Evolutionary conservation across 1,140 invertebrate genomes (phyloP).

Genomic region (Euura lappo): DNA sequence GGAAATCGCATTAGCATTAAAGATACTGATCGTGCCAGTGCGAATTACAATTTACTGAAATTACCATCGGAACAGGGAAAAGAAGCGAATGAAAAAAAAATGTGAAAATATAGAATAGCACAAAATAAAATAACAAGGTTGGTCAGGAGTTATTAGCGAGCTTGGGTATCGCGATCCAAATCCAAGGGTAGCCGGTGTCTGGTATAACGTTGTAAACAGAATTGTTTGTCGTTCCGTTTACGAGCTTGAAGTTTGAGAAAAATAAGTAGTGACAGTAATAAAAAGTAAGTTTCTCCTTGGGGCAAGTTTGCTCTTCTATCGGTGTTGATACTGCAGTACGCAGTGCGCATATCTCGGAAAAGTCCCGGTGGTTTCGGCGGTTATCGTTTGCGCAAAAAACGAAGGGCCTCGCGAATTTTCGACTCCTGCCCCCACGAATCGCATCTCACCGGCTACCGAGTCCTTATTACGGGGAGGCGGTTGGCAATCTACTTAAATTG

Average conservation of each 20-base stretch:
- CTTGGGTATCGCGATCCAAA: background rate
- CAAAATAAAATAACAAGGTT: background rate
- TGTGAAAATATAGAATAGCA: too few relatives aligned
- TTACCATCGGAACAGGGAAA: background rate
- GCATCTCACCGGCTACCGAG: background rate
- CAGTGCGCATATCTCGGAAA: background rate
- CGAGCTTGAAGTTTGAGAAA: background rate
- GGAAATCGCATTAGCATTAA: too few relatives aligned
- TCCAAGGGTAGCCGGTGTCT: background rate
- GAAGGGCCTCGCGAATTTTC: background rate
- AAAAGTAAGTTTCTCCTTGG: background rate
- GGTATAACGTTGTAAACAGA: background rate
- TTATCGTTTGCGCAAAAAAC: background rate
- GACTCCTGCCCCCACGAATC: background rate
- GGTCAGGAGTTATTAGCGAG: background rate
- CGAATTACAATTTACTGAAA: background rate
- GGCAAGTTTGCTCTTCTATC: background rate
- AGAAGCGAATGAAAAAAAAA: too few relatives aligned
- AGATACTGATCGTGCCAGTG: too few relatives aligned
- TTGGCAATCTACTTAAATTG: conserved; percentile 40
- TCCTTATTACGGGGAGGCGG: conserved; percentile 16
- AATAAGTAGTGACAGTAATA: background rate
- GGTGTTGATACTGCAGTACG: background rate
- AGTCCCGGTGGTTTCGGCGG: background rate
- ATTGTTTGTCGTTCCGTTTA: conserved; percentile 5